Base-by-base conservation (phyloP, 2,888 invertebrate genomes). In the Molorchus minor region DNA sequence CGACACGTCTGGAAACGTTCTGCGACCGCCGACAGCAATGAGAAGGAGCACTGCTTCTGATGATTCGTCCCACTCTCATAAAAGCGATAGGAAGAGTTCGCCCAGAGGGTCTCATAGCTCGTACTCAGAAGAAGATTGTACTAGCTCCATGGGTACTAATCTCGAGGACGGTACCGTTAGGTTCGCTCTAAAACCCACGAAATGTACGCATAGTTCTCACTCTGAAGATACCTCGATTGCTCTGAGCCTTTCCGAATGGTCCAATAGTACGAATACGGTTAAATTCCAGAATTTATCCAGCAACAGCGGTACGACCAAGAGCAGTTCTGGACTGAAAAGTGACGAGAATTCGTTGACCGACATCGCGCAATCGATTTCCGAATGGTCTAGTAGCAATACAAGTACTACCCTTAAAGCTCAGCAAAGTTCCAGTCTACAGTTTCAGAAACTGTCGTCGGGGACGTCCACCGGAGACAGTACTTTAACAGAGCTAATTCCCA, bases 201-300 rank as follows among this genome's bases (percentile, higher is more conserved):
- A 91, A 76, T 92, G 91, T 73, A 92, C 92, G 0, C 91, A 92
- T 68, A 90, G 92, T 71, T 90, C 92, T 0, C 92, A 92, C 79
- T 92, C 93, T 3, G 93, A 93, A 79, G 93, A 93, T 72, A 93
- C 93, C 0, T 93, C 93, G 0, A 89, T 93, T 76, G 93, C 93
- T 13, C 81, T 93, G 21, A 93, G 93, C 73, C 88, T 92, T 72
- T 93, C 93, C 1, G 93, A 94, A 74, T 93, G 93, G 92, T 93
- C 93, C 0, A 93, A 92, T 30, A 93, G 92, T 49, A 93, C 92
- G 0, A 93, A 91, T 68, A 93, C 93, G 0, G 93, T 93, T 0
- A 87, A 92, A 75, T 93, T 90, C 71, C 90, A 88, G 41, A 90
- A 90, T 80, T 82, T 90, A 21, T 90, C 90, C 0, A 89, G 89